A percentile compares a stretch with the other conserved stretches of the same genome.
Evolutionary conservation across 2,113 vertebrate species (phyloP).

Genomic region (Salvator merianae): DNA sequence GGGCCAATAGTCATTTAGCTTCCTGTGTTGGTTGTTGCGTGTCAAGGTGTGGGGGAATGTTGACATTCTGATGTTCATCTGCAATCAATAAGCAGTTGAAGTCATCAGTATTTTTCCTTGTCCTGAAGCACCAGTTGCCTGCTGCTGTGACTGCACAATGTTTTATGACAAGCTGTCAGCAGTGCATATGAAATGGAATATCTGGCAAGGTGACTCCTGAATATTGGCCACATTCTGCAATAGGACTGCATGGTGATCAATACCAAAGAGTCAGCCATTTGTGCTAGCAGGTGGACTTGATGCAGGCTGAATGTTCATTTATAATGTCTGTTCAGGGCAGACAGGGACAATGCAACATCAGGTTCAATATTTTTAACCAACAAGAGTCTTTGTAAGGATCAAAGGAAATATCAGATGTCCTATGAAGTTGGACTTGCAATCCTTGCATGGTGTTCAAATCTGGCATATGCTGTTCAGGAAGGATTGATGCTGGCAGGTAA

Average conservation of each 20-base stretch:
- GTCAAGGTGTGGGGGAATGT: too few relatives aligned
- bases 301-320: accelerated
- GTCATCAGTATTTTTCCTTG: not conserved
- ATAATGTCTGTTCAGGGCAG: not conserved
- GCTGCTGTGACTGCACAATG: not conserved
- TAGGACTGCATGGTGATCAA: not conserved
- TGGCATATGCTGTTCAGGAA: not conserved
- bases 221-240: accelerated
- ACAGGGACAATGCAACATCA: not conserved
- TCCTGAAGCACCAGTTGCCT: not conserved
- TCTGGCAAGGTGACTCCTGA: not conserved
- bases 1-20: too few relatives aligned
- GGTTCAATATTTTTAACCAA: not conserved
- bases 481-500: not conserved
- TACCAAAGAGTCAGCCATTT: not conserved
- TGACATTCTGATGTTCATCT: not conserved
- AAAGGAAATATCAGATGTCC: not conserved
- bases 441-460: not conserved
- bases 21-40: too few relatives aligned
- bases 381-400: not conserved
- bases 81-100: not conserved
- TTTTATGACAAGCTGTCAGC: not conserved
- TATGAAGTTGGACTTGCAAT: not conserved
- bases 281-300: not conserved
- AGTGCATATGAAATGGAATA: not conserved